phyloP scores from a whole-genome alignment of 2,888 invertebrate species.

The Rosalia funebris region DNA sequence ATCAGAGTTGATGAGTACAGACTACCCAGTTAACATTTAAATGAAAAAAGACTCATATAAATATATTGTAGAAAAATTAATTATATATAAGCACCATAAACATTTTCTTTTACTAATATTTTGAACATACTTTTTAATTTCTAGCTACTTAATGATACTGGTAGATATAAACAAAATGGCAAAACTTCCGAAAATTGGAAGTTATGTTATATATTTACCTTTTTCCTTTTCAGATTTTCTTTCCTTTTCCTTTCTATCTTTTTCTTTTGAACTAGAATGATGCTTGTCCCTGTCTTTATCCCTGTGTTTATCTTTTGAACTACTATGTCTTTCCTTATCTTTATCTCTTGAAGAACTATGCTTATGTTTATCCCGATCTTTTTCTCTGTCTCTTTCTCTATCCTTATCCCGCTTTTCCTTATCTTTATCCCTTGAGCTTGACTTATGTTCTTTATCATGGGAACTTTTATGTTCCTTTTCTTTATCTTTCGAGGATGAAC shows the following conservation, averaged over 20 bases:
- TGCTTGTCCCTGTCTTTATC: slow-evolving; percentile 53
- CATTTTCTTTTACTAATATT: no score
- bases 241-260: slow-evolving; percentile 67
- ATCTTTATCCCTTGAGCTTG: slow-evolving; percentile 53
- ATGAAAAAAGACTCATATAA: no score
- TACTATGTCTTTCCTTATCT: slow-evolving; percentile 61
- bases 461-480: slow-evolving; percentile 52
- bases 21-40: no score
- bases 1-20: no score
- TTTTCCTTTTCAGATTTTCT: slow-evolving; percentile 51
- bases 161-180: no score
- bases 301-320: slow-evolving; percentile 62
- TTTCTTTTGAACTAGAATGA: slow-evolving; percentile 66
- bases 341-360: slow-evolving; percentile 56
- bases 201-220: no score
- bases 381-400: slow-evolving; percentile 63
- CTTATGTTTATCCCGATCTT: slow-evolving; percentile 55
- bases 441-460: slow-evolving; percentile 55
- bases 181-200: no score
- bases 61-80: no score
- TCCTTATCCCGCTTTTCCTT: slow-evolving; percentile 54
- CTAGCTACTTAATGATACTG: no score
- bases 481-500: slow-evolving; percentile 61
- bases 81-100: no score
- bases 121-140: no score